Percentiles rank a stretch among this genome's conserved stretches.
phyloP scores from a whole-genome alignment of 2,113 vertebrate genomes.

The Arvicanthis niloticus region DNA sequence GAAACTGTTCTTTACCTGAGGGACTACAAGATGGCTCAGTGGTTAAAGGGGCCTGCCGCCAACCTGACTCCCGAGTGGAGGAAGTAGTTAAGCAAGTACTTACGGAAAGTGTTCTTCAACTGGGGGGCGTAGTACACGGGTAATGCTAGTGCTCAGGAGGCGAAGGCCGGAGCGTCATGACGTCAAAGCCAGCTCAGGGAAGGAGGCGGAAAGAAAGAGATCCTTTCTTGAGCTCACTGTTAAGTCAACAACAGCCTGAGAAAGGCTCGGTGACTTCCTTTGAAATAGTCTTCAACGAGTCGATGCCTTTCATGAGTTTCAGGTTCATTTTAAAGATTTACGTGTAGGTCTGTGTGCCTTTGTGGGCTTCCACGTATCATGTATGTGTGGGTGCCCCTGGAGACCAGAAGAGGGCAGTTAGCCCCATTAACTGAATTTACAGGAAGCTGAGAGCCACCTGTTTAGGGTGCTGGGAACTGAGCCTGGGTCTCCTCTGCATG shows the following conservation, averaged over 20 bases:
- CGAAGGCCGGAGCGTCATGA: neutral
- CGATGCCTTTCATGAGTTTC: slow-evolving; percentile 44
- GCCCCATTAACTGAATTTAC: neutral
- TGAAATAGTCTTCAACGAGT: neutral
- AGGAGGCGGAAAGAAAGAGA: neutral
- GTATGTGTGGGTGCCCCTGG: neutral
- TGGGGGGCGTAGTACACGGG: neutral
- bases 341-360: neutral
- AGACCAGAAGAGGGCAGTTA: neutral
- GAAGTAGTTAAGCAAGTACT: neutral
- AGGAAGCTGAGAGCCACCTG: neutral
- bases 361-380: neutral
- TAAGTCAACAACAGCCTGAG: neutral
- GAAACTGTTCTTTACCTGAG: neutral
- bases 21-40: neutral
- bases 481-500: neutral
- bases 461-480: neutral
- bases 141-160: neutral
- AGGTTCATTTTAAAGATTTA: neutral
- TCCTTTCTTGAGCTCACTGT: neutral
- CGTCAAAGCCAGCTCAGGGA: neutral
- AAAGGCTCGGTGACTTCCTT: neutral
- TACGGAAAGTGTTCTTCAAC: neutral
- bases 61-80: neutral
- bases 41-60: neutral